These are phyloP conservation scores for Grus americana DNA, from an alignment of 2,113 vertebrate species.

Conservation along the genomic window DNA sequence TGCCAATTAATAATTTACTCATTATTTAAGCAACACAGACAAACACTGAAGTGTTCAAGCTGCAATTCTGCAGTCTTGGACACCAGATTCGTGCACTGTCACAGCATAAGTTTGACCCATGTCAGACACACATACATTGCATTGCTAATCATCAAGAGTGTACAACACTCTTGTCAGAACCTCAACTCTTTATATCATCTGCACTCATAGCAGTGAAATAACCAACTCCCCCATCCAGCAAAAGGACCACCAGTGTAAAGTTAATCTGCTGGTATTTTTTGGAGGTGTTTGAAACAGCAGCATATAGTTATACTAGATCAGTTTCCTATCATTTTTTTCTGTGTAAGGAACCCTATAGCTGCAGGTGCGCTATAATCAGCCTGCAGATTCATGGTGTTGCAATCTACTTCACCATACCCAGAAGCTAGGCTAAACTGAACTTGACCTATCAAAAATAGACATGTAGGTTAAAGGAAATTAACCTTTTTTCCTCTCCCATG, in stretches of 20 bases:
- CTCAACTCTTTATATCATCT: neutral
- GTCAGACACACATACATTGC: neutral
- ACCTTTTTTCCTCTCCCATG: neutral
- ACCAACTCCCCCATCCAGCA: neutral
- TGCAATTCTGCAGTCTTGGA: neutral
- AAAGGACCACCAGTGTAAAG: neutral
- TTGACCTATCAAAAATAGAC: neutral
- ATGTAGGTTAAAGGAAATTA: neutral
- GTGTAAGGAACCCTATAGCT: neutral
- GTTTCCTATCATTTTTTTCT: neutral
- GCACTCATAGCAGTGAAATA: neutral
- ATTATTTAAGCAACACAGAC: neutral
- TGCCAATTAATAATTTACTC: neutral
- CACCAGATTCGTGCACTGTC: accelerated
- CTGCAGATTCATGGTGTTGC: neutral
- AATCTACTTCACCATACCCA: neutral
- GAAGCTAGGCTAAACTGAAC: neutral
- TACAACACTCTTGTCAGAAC: accelerated
- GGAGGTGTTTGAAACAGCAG: neutral
- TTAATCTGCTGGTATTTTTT: neutral
- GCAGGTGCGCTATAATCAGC: neutral
- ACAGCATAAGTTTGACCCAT: neutral
- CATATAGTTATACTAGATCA: neutral
- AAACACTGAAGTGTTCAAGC: neutral
- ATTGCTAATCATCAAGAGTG: neutral